These are phyloP conservation scores for Rotaria magnacalcarata DNA, from an alignment of 2,888 invertebrate species.

Conservation along the genomic window DNA sequence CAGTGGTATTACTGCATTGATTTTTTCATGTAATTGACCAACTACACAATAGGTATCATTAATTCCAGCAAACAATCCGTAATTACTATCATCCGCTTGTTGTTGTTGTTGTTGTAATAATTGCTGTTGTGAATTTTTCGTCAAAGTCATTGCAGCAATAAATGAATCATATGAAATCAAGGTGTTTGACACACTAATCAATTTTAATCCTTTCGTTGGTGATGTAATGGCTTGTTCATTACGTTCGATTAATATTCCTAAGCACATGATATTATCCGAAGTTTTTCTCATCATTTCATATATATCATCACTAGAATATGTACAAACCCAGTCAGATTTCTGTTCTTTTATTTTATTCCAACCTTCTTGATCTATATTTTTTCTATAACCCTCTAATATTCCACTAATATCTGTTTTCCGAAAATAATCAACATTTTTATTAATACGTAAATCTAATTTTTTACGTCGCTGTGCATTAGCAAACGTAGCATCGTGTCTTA, in stretches of 20 bases:
- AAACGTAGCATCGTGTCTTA: conserved; percentile 41
- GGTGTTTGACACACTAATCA: conserved; percentile 37
- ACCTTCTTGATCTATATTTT: conserved; percentile 40
- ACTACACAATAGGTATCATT: conserved; percentile 32
- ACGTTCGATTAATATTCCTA: conserved; percentile 40
- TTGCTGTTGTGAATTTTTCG: conserved; percentile 33
- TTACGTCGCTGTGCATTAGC: conserved; percentile 37
- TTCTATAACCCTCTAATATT: conserved; percentile 38
- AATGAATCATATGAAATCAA: conserved; percentile 41
- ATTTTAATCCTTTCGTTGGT: conserved; percentile 41
- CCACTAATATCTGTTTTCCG: conserved; percentile 39
- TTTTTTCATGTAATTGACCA: conserved; percentile 40
- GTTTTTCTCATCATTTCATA: conserved; percentile 40
- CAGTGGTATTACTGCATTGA: conserved; percentile 39
- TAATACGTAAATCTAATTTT: conserved; percentile 38
- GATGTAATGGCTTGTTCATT: conserved; percentile 41
- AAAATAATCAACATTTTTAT: conserved; percentile 42
- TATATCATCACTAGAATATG: conserved; percentile 36
- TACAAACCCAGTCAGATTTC: conserved; percentile 34
- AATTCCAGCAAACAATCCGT: conserved; percentile 28
- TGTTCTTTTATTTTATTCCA: conserved; percentile 41
- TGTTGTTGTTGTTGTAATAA: conserved; percentile 32
- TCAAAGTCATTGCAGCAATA: conserved; percentile 38
- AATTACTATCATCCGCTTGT: background rate
- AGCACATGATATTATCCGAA: conserved; percentile 39